These are phyloP conservation scores for Mesopsocus fuscifrons DNA, from an alignment of 2,888 invertebrate species.

Conservation along the genomic window DNA sequence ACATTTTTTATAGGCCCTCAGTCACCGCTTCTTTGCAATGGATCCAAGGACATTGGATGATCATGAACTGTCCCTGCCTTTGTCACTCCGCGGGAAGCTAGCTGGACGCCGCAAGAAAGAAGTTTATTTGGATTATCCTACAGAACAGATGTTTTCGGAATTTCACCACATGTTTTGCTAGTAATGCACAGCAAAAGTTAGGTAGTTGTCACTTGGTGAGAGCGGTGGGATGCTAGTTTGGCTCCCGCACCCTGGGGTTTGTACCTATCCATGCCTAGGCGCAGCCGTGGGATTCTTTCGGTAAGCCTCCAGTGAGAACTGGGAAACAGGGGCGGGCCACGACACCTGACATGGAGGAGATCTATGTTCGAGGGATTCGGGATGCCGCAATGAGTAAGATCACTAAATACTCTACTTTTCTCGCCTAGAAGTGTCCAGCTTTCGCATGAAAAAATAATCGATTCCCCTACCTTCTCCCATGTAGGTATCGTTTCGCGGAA, in stretches of 20 bases:
- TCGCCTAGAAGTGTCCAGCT: too few relatives aligned
- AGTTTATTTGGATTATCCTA: neutral
- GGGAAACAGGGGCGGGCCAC: neutral
- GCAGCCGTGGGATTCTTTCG: neutral
- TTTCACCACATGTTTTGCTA: neutral
- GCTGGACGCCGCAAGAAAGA: neutral
- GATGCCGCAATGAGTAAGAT: neutral
- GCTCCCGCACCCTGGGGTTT: neutral
- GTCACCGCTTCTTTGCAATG: slow-evolving; percentile 50
- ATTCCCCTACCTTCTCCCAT: too few relatives aligned
- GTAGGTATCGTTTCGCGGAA: too few relatives aligned
- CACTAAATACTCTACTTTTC: neutral
- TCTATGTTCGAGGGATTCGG: neutral
- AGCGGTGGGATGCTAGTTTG: too few relatives aligned
- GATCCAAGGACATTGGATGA: slow-evolving; percentile 43
- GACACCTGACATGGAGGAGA: neutral
- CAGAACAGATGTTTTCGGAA: neutral
- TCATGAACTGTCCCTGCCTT: slow-evolving; percentile 48
- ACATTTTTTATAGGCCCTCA: slow-evolving; percentile 43
- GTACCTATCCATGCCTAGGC: neutral
- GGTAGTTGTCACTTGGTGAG: too few relatives aligned
- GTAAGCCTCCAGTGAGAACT: neutral
- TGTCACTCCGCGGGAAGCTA: slow-evolving; percentile 10
- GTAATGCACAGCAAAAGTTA: too few relatives aligned
- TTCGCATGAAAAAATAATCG: too few relatives aligned